Evolutionary conservation across 2,888 invertebrate genomes (phyloP).

Genomic region (Tipula lateralis): DNA sequence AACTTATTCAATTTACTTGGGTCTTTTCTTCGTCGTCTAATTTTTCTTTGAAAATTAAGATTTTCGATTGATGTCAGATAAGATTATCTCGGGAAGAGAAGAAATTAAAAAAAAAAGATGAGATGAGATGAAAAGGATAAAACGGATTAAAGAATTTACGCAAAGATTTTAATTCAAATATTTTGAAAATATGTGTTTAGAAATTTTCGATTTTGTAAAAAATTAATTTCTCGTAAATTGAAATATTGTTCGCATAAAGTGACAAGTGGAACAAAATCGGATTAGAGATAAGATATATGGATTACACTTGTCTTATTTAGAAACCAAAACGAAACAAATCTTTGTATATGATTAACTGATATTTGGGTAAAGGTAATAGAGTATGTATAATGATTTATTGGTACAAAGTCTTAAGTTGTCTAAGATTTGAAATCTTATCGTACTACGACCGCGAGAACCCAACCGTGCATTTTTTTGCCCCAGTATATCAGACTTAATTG

Average conservation of each 20-base stretch:
- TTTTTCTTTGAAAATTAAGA: background rate
- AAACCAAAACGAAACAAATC: background rate
- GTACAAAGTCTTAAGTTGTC: too few relatives aligned
- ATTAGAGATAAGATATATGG: background rate
- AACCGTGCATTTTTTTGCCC: too few relatives aligned
- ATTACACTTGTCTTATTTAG: background rate
- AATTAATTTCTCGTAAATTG: background rate
- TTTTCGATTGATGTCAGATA: conserved; percentile 11
- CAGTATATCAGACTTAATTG: too few relatives aligned
- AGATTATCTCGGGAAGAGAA: background rate
- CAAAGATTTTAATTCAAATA: conserved; percentile 1
- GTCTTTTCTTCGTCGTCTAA: background rate
- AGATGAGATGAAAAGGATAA: background rate
- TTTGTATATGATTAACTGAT: background rate
- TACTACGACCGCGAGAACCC: too few relatives aligned
- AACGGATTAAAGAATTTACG: background rate
- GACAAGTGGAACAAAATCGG: conserved; percentile 5
- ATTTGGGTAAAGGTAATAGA: background rate
- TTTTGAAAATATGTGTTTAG: background rate
- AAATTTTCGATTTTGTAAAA: background rate
- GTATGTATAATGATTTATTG: too few relatives aligned
- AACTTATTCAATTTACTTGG: background rate
- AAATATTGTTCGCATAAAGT: background rate
- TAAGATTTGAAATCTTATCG: too few relatives aligned
- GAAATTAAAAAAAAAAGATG: background rate